phyloP scores from a whole-genome alignment of 1,140 invertebrate species.

The Cephus cinctus region DNA sequence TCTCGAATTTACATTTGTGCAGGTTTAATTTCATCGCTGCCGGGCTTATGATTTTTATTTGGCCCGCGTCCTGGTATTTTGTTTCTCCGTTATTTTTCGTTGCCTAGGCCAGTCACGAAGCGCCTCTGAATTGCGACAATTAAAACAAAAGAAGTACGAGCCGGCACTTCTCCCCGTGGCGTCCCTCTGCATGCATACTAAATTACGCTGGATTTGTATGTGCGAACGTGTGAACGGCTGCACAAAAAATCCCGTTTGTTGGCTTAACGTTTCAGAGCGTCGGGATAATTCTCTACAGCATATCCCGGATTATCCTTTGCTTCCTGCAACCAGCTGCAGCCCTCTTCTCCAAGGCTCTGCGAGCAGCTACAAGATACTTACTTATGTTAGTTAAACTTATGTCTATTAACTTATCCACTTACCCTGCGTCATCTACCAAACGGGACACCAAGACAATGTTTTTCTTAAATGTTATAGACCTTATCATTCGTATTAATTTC shows the following conservation, averaged over 20 bases:
- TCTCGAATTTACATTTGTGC: conserved; percentile 21
- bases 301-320: too few species aligned
- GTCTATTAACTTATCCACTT: too few species aligned
- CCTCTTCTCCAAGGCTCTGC: too few species aligned
- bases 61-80: conserved; percentile 12
- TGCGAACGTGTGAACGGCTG: conserved; percentile 27
- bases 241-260: conserved; percentile 22
- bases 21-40: conserved; percentile 31
- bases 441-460: too few species aligned
- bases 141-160: conserved; percentile 33
- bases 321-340: too few species aligned
- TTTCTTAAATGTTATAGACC: too few species aligned
- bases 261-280: too few species aligned
- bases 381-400: too few species aligned
- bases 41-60: conserved; percentile 32
- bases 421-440: too few species aligned
- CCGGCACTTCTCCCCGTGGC: neutral
- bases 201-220: conserved; percentile 33
- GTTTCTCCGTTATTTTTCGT: conserved; percentile 16
- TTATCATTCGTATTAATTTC: too few species aligned
- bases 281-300: too few species aligned
- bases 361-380: too few species aligned
- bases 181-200: conserved; percentile 24
- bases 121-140: conserved; percentile 39
- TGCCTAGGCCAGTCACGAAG: conserved; percentile 37